Evolutionary conservation across 2,797 vertebrate genomes (phyloP).

Genomic region (Sebastes trivittatus): DNA sequence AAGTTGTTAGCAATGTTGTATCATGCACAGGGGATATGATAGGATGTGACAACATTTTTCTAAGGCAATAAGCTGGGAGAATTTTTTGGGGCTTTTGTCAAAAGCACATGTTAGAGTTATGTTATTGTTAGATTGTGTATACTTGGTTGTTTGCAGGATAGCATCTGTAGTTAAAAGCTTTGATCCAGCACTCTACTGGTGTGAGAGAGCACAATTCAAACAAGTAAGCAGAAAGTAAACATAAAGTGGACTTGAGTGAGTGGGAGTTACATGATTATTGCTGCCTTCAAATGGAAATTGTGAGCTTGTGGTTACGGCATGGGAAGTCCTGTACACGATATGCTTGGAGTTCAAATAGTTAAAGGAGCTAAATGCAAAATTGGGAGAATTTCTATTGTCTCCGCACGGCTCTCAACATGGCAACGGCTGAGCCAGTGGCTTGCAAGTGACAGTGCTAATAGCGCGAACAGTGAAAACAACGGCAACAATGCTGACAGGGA

Average conservation of each 20-base stretch:
- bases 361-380: not conserved
- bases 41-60: not conserved
- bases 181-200: not conserved
- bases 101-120: not conserved
- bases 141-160: not conserved
- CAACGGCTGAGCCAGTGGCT: too few species aligned
- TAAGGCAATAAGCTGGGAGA: not conserved
- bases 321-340: not conserved
- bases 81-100: not conserved
- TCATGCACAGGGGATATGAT: not conserved
- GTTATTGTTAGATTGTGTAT: not conserved
- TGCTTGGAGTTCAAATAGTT: not conserved
- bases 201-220: not conserved
- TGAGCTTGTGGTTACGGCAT: not conserved
- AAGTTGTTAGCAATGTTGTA: not conserved
- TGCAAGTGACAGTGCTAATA: too few species aligned
- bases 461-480: too few species aligned
- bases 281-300: not conserved
- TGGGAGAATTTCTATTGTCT: not conserved
- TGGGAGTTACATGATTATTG: not conserved
- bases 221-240: not conserved
- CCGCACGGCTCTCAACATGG: too few species aligned
- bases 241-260: not conserved
- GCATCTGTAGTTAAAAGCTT: not conserved
- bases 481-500: too few species aligned